Evolutionary conservation across 2,113 vertebrate species (phyloP).

Genomic region (Scopus umbretta): DNA sequence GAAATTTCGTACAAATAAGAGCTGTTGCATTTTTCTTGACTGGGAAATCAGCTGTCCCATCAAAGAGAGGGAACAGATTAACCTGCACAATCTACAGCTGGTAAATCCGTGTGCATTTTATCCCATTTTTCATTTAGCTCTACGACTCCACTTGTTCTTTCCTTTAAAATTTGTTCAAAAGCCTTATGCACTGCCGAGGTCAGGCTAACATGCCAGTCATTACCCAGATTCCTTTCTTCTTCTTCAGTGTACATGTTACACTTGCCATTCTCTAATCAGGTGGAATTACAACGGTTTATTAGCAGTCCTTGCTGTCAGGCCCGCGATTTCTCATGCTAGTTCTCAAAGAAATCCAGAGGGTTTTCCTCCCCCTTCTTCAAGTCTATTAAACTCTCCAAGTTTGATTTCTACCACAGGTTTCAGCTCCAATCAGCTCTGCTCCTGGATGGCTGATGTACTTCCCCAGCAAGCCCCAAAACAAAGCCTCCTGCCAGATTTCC

Average conservation of each 20-base stretch:
- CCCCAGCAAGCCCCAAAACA: not conserved
- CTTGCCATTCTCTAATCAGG: conserved; percentile 51
- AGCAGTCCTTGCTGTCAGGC: conserved; percentile 23
- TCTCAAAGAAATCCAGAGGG: conserved; percentile 31
- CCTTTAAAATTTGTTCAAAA: conserved; percentile 57
- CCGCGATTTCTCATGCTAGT: not conserved
- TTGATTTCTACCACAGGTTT: not conserved
- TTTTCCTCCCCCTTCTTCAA: not conserved
- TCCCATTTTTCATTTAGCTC: conserved; percentile 39
- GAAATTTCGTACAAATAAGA: not conserved
- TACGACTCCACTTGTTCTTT: not conserved
- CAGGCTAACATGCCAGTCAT: conserved; percentile 51
- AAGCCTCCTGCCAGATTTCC: not conserved
- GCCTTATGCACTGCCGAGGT: conserved; percentile 23
- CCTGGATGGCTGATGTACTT: not conserved
- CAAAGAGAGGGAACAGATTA: conserved; percentile 36
- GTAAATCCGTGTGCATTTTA: conserved; percentile 28
- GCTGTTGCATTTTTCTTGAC: not conserved
- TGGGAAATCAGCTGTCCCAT: conserved; percentile 10
- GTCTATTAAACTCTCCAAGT: not conserved
- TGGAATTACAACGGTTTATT: conserved; percentile 54
- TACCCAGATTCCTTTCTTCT: conserved; percentile 52
- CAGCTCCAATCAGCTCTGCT: not conserved
- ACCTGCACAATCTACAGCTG: conserved; percentile 12
- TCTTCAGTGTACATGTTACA: not conserved